A percentile compares a stretch with the other conserved stretches of the same genome.
phyloP scores from a whole-genome alignment of 1,140 invertebrate genomes.

The Lordiphosa stackelbergi region DNA sequence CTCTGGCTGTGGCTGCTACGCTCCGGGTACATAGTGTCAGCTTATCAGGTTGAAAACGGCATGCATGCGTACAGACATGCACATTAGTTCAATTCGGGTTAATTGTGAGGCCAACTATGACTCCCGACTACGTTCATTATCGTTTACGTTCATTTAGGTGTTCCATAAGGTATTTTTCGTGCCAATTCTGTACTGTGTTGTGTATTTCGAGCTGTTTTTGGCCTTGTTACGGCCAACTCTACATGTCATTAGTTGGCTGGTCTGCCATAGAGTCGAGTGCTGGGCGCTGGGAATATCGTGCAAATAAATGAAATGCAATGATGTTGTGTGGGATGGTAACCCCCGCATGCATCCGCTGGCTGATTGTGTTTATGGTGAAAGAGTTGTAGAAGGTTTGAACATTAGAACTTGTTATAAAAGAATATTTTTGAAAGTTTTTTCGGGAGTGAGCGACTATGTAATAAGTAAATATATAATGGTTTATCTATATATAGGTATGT shows the following conservation, averaged over 20 bases:
- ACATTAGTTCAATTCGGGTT: constrained; percentile 46
- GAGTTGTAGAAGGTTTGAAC: no score
- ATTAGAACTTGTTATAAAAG: no score
- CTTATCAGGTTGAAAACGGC: constrained; percentile 34
- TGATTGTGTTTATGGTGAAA: no score
- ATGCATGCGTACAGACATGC: constrained; percentile 6
- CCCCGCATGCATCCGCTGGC: neutral
- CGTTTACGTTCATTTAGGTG: constrained; percentile 21
- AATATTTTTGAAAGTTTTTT: no score
- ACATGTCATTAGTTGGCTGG: constrained; percentile 30
- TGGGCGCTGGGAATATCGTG: constrained; percentile 4
- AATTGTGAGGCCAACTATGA: constrained; percentile 28
- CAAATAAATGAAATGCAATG: constrained; percentile 8
- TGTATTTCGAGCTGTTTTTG: constrained; percentile 18
- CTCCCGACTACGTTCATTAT: constrained; percentile 27
- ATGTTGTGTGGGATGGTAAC: constrained; percentile 4
- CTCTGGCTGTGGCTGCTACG: neutral
- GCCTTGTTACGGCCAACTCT: constrained; percentile 5
- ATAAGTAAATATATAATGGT: no score
- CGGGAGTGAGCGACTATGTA: no score
- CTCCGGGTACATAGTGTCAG: constrained; percentile 12
- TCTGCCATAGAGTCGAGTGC: neutral
- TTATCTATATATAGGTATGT: no score
- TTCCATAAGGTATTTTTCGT: constrained; percentile 29
- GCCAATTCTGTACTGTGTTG: constrained; percentile 11